Base-by-base conservation (phyloP, 2,797 vertebrate species). In the Gallirallus australis region DNA sequence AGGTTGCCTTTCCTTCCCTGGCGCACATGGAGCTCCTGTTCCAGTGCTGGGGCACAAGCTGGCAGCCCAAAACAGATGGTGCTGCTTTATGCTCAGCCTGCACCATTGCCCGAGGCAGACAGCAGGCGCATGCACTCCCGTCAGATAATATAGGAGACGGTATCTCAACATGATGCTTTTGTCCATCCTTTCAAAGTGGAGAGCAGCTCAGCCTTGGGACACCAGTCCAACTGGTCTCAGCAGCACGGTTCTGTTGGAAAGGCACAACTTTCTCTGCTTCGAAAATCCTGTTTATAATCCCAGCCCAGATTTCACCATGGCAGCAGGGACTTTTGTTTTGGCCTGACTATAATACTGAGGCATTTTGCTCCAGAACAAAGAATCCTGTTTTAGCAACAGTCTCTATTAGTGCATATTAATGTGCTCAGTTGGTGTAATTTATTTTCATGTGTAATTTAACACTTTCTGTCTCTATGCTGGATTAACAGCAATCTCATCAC, bases 311-410 rank as follows among this genome's bases (percentile, higher is more conserved):
- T 92, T 90, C 71, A 33, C 78, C 89, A 63, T 24, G 9, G 89
- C 90, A 93, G 42, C 8, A 0, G 57, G 65, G 78, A 79, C 83
- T 94, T 95, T 95, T 95, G 84, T 94, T 90, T 95, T 95, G 83
- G 83, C 83, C 88, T 94, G 81, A 68, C 39, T 64, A 8, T 82
- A 87, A 82, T 93, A 75, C 53, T 33, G 73, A 96, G 61, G 88
- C 95, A 78, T 95, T 95, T 93, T 85, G 54, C 92, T 89, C 35
- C 54, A 78, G 94, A 94, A 96, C 95, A 95, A 94, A 94, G 93
- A 85, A 68, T 82, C 86, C 92, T 76, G 54, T 92, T 96, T 92
- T 95, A 95, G 93, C 84, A 96, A 86, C 78, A 35, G 30, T 92
- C 56, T 90, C 82, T 85, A 75, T 94, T 95, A 95, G 64, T 56